Evolutionary conservation across 2,113 vertebrate genomes (phyloP), one percentile per base, ranked within the genome.

Genomic region (Pseudonaja textilis): DNA sequence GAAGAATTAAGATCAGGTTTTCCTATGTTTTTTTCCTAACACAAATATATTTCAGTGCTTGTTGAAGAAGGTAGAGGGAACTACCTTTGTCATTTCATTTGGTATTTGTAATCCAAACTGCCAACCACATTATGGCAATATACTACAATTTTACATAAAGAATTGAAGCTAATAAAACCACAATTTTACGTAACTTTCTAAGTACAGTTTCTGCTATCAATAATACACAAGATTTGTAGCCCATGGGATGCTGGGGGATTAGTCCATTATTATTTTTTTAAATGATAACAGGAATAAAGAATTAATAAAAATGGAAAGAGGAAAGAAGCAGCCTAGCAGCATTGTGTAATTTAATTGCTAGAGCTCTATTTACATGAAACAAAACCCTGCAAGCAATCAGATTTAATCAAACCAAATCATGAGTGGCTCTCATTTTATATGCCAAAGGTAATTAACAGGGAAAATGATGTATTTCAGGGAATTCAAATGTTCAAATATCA

Each of bases 401-500:
- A 90, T 85, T 64, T 55, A 88, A 92, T 92, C 74, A 47, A 89
- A 34, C 12, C 88, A 88, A 90, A 64, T 95, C 93, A 90, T 25
- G 74, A 95, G 87, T 55, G 89, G 10, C 47, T 95, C 94, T 95
- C 88, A 93, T 93, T 93, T 94, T 94, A 94, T 61, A 96, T 91
- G 92, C 95, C 95, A 93, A 93, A 96, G 95, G 90, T 92, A 96
- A 96, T 96, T 93, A 95, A 94, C 50, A 95, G 95, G 47, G 94
- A 94, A 92, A 95, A 55, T 92, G 91, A 45, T 42, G 92, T 91
- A 92, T 91, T 94, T 90, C 14, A 61, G 81, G 95, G 89, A 92
- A 90, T 94, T 90, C 90, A 87, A 90, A 86, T 86, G 52, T 90
- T 92, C 50, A 95, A 93, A 94, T 93, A 95, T 5, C 74, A 90